Evolutionary conservation across 2,888 invertebrate species (phyloP), one percentile per base, ranked within the genome.

Genomic region (Cepaea hortensis): DNA sequence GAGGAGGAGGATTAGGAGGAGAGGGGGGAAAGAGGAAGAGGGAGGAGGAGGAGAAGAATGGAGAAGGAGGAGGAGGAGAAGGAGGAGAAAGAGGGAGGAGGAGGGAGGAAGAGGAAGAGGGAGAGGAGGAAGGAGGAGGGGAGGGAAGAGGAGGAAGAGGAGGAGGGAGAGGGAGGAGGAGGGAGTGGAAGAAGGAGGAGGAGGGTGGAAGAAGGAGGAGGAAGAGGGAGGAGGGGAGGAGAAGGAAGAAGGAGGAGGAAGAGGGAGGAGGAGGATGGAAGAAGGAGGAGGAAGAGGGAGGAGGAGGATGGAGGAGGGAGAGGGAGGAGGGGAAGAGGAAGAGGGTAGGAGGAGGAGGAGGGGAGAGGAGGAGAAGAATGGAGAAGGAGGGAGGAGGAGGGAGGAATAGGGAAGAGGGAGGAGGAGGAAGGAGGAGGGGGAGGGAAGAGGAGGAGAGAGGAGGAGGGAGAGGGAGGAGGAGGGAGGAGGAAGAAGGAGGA

Each of bases 1-100:
- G 80, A 70, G 70, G 35, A 72, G 55, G 80, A 55, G 80, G 11
- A 80, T 50, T 72, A 50, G 55, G 55, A 79, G 35, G 76, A 62
- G 80, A 46, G 62, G 61, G 35, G 0, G 23, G 65, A 77, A 6
- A 73, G n/a, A 48, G 35, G 65, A 35, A 68, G n/a, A n/a, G 46
- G 18, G 62, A 61, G 61, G 62, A 79, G 23, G 62, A 61, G 35
- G 35, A 65, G 20, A 23, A 55, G 61, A 62, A 84, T n/a, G 75
- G n/a, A 83, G 48, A 23, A 75, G 23, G 20, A 18, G n/a, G 3
- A 61, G 23, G 23, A 83, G 55, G 20, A 46, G 61, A 50, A 68
- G 72, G 70, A 72, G 50, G 4, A 48, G 20, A 20, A 48, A 15
- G 6, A 15, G 50, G 3, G 3, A 35, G 5, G 70, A 50, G 20